Evolutionary conservation across 2,113 vertebrate species (phyloP).

Genomic region (Hippocampus comes): DNA sequence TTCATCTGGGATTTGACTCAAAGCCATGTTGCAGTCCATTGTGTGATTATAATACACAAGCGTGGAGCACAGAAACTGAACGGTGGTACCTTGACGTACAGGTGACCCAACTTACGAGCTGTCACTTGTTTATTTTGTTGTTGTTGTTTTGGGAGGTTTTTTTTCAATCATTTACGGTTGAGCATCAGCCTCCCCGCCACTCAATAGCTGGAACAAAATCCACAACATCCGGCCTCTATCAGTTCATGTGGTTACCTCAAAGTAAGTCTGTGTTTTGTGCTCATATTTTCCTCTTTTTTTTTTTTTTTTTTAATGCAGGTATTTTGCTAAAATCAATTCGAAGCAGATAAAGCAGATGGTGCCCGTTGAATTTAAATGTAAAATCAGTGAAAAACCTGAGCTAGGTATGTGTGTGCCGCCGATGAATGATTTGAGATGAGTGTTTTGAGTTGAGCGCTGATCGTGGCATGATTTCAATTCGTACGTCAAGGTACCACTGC

Average conservation of each 20-base stretch:
- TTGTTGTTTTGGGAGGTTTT: neutral
- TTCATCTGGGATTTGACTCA: slow-evolving; percentile 13
- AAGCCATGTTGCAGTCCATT: neutral
- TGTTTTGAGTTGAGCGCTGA: neutral
- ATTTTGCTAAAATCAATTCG: too few species aligned
- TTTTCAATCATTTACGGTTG: neutral
- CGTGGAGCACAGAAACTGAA: neutral
- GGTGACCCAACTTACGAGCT: neutral
- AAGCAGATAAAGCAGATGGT: too few species aligned
- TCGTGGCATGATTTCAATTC: neutral
- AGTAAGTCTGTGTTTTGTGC: too few species aligned
- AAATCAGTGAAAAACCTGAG: too few species aligned
- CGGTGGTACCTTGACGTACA: neutral
- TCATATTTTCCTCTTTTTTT: too few species aligned
- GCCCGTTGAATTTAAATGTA: too few species aligned
- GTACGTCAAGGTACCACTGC: neutral
- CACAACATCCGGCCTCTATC: too few species aligned
- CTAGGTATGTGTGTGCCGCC: too few species aligned
- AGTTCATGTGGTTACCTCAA: too few species aligned
- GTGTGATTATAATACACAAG: neutral
- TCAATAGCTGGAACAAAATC: too few species aligned
- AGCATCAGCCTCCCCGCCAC: neutral
- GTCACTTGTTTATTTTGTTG: neutral
- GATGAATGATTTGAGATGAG: neutral
- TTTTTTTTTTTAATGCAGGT: too few species aligned